Evolutionary conservation across 2,888 invertebrate genomes (phyloP), one percentile per base, ranked within the genome.

Genomic region (Cataglyphis cursor): DNA sequence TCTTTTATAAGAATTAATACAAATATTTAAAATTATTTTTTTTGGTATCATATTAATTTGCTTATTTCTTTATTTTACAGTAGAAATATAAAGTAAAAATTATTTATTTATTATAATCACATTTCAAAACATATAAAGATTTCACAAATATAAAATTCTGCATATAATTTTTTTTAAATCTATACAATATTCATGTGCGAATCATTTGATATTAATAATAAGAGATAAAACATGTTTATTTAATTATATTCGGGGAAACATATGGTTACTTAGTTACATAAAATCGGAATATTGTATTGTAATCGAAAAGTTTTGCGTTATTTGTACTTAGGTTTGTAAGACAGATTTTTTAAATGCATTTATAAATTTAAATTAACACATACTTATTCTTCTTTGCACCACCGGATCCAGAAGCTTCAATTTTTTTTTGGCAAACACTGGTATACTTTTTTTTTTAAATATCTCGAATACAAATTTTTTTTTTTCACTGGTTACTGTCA

Each of bases 361-460:
- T 21, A 24, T 35, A 24, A 1, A 24, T n/a, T 44, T 66, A 66
- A 57, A 66, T 57, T 41, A 5, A 28, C 35, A 80, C 78, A 72
- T 80, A 80, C 78, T 44, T 70, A 28, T 70, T 48, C 48, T 18
- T 44, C n/a, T 51, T 68, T 21, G 59, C 44, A 80, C 44, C 21
- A 76, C 15, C 15, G 15, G 24, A 24, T 48, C 18, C 35, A 24
- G 21, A 44, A 59, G 12, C 4, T 18, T 68, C 31, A 70, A 70
- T 31, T 35, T n/a, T 57, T 6, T 68, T 12, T 21, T 57, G 44
- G 12, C 21, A 44, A 48, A 38, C 38, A 28, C 70, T 54, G 15
- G 4, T 12, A 24, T 61, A 21, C 15, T 44, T 35, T 48, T 61
- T 44, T 59, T n/a, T 59, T n/a, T 18, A 35, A 61, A 28, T 15